A percentile compares a stretch with the other conserved stretches of the same genome.
These are phyloP conservation scores for Pristis pectinata DNA, from an alignment of 2,797 vertebrate genomes.

Conservation along the genomic window DNA sequence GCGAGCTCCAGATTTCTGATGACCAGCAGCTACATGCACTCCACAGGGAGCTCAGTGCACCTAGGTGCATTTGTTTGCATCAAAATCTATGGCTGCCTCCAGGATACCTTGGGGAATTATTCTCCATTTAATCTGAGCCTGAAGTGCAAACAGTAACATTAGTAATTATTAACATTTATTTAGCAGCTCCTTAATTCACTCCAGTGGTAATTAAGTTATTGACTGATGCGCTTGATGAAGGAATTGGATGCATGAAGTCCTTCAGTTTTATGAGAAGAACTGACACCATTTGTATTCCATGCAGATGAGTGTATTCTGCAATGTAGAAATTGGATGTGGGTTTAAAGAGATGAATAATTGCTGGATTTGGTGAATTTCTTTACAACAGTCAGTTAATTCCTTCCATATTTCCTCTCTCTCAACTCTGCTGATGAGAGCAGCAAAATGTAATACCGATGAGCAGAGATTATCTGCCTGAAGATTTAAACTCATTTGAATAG, in stretches of 20 bases:
- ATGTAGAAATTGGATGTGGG: neutral
- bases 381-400: neutral
- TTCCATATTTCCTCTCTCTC: no score
- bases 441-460: neutral
- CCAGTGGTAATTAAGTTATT: conserved; percentile 9
- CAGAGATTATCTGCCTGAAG: neutral
- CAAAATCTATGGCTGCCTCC: neutral
- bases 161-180: conserved; percentile 29
- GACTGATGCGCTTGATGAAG: conserved; percentile 11
- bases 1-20: neutral
- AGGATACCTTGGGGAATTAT: neutral
- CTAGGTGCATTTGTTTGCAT: neutral
- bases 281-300: neutral
- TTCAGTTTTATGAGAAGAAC: neutral
- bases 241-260: neutral
- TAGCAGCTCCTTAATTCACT: neutral
- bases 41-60: neutral
- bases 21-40: neutral
- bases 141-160: neutral
- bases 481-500: neutral
- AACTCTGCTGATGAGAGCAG: neutral
- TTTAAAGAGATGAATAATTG: neutral
- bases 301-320: no score
- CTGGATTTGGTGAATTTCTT: neutral
- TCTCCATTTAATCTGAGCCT: neutral